phyloP scores from a whole-genome alignment of 2,113 vertebrate species.

The Aleadryas rufinucha region DNA sequence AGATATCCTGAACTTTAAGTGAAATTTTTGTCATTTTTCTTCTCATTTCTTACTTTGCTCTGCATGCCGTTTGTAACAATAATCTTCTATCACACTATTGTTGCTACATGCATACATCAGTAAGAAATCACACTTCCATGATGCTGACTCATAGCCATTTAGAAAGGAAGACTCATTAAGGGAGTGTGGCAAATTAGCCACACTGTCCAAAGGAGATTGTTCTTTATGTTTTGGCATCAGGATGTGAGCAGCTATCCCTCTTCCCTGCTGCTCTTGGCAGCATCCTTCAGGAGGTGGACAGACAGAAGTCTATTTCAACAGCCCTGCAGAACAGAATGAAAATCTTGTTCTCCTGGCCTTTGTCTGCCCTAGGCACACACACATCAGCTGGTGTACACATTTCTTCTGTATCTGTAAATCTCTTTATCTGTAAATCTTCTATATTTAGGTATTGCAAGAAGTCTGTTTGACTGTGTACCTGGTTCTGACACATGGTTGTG shows the following conservation, averaged over 20 bases:
- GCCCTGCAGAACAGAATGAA: background rate
- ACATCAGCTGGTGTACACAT: background rate
- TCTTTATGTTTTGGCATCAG: background rate
- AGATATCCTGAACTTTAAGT: background rate
- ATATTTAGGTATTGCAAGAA: background rate
- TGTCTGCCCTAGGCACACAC: background rate
- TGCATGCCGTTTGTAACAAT: background rate
- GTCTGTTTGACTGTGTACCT: background rate
- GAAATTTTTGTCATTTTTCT: background rate
- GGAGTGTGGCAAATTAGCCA: background rate
- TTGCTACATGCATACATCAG: background rate
- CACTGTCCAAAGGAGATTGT: background rate
- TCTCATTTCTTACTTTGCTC: background rate
- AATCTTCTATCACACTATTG: background rate
- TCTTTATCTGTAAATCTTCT: too few species aligned
- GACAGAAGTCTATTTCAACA: background rate
- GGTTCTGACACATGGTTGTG: background rate
- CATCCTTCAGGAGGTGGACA: background rate
- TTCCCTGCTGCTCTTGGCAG: background rate
- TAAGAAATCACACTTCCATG: background rate
- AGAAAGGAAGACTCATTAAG: background rate
- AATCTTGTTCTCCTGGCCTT: background rate
- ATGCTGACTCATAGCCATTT: background rate
- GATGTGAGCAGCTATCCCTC: background rate
- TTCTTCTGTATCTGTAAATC: background rate